Evolutionary conservation across 1,140 invertebrate genomes (phyloP).

Genomic region (Anoplophora glabripennis): DNA sequence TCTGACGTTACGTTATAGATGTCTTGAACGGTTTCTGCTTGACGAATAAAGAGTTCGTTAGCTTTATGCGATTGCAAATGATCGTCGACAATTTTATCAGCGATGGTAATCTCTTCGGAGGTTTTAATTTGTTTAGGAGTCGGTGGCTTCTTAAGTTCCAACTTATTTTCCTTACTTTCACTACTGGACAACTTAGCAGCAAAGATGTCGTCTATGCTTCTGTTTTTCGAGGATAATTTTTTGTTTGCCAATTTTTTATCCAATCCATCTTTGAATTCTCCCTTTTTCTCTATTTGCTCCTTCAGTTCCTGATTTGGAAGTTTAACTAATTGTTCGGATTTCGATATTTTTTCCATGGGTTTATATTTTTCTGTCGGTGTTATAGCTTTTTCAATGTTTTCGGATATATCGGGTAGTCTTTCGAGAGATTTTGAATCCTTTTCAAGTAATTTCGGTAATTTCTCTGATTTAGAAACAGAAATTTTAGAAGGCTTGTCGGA

Average conservation of each 20-base stretch:
- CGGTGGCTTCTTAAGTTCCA: slow-evolving; percentile 10
- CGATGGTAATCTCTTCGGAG: slow-evolving; percentile 24
- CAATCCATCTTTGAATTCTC: slow-evolving; percentile 7
- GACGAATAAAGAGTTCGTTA: slow-evolving; percentile 8
- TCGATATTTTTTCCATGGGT: too few relatives aligned
- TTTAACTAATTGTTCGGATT: slow-evolving; percentile 19
- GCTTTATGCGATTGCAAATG: slow-evolving; percentile 24
- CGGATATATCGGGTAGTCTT: too few relatives aligned
- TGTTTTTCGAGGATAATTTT: slow-evolving; percentile 28
- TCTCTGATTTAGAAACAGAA: too few relatives aligned
- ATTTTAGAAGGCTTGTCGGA: slow-evolving; percentile 20
- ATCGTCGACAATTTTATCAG: slow-evolving; percentile 30
- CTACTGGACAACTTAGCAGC: slow-evolving; percentile 29
- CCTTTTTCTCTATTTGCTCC: slow-evolving; percentile 25
- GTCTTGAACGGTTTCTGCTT: slow-evolving; percentile 14
- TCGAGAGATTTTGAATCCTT: too few relatives aligned
- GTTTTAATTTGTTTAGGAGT: slow-evolving; percentile 19
- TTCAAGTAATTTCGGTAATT: too few relatives aligned
- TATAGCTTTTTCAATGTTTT: too few relatives aligned
- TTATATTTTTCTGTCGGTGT: too few relatives aligned
- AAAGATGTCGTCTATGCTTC: slow-evolving; percentile 37
- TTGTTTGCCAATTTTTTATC: slow-evolving; percentile 26
- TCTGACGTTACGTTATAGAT: slow-evolving; percentile 17
- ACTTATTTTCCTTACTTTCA: slow-evolving; percentile 31
- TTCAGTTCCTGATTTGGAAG: slow-evolving; percentile 25